These are phyloP conservation scores for Dynastes maya DNA, from an alignment of 2,888 invertebrate species.

Conservation along the genomic window DNA sequence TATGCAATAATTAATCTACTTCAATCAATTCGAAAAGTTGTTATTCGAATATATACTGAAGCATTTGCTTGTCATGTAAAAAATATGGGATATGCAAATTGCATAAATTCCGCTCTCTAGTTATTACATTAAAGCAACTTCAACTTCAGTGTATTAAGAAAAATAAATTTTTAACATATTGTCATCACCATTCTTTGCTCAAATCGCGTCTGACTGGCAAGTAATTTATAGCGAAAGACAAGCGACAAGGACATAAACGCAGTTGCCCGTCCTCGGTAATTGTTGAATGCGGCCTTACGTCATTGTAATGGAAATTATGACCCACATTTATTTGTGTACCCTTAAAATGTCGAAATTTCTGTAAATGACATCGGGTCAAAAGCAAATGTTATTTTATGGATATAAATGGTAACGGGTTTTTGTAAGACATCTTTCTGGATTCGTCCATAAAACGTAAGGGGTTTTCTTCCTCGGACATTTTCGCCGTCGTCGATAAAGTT, in stretches of 20 bases:
- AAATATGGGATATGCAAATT: too few relatives aligned
- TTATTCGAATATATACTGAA: too few relatives aligned
- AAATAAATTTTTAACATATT: too few relatives aligned
- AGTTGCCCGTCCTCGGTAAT: conserved; percentile 39
- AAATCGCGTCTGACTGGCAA: neutral
- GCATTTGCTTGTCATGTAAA: too few relatives aligned
- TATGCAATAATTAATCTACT: too few relatives aligned
- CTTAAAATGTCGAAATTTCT: conserved; percentile 46
- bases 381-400: conserved; percentile 45
- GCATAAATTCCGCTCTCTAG: too few relatives aligned
- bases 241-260: conserved; percentile 12
- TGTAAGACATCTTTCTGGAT: conserved; percentile 31
- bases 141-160: too few relatives aligned
- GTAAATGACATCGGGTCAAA: conserved; percentile 45
- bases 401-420: conserved; percentile 48
- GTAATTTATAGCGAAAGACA: conserved; percentile 17
- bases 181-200: neutral
- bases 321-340: conserved; percentile 42
- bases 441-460: conserved; percentile 32
- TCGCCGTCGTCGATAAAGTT: conserved; percentile 18
- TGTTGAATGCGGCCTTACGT: conserved; percentile 47
- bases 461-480: conserved; percentile 26
- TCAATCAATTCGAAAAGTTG: too few relatives aligned
- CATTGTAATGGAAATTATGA: conserved; percentile 48
- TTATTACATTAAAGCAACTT: too few relatives aligned